Conservation (phyloP, 1,140 invertebrate genomes). For the Sipha flava region DNA sequence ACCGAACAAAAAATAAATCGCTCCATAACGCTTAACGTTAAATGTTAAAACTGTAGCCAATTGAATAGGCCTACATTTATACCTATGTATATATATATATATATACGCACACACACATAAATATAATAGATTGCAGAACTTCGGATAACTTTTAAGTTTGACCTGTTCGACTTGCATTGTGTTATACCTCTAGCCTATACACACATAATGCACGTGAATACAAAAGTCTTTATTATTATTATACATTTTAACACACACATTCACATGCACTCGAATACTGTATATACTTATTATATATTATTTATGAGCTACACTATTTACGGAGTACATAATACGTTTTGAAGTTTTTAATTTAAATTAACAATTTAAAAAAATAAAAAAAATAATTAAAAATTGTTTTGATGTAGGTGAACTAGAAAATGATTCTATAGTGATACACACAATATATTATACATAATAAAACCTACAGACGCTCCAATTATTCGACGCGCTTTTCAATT, state of each 20-base stretch:
- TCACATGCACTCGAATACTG: too few species aligned
- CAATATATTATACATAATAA: background rate
- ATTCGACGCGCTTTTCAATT: background rate
- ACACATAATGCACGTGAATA: background rate
- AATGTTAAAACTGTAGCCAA: background rate
- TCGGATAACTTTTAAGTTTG: background rate
- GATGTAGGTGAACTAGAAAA: background rate
- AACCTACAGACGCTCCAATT: background rate
- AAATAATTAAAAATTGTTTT: background rate
- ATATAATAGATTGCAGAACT: too few species aligned
- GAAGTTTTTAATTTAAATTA: background rate
- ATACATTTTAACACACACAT: too few species aligned
- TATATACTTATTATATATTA: too few species aligned
- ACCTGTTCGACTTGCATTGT: background rate
- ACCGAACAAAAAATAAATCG: background rate
- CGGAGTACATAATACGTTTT: background rate
- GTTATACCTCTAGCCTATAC: background rate
- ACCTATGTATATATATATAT: background rate
- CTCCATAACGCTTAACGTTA: background rate
- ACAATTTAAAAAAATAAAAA: background rate
- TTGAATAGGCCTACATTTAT: background rate
- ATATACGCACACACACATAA: too few species aligned
- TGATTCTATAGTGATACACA: background rate
- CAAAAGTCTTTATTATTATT: constrained; percentile 1
- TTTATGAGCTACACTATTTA: too few species aligned